Conservation (phyloP, 2,888 invertebrate species). For the Meiosimyza decipiens region DNA sequence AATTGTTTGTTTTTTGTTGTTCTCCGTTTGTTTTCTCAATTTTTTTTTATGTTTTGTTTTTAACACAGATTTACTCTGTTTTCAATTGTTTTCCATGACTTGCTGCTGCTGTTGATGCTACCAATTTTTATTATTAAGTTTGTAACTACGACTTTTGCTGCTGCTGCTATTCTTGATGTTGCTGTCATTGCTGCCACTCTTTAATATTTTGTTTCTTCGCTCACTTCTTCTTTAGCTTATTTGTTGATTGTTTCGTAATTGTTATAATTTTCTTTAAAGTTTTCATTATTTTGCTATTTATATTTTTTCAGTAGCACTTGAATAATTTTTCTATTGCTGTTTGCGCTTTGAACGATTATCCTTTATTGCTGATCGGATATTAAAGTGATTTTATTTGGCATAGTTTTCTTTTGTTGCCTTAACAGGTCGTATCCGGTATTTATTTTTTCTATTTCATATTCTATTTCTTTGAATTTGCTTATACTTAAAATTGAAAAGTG, state of each 20-base stretch:
- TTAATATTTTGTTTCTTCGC: conserved; percentile 12
- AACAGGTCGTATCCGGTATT: background rate
- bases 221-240: conserved; percentile 6
- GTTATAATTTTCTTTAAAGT: conserved; percentile 24
- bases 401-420: background rate
- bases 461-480: no score
- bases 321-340: background rate
- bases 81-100: conserved; percentile 21
- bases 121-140: background rate
- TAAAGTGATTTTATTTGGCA: background rate
- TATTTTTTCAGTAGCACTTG: conserved; percentile 15
- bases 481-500: no score
- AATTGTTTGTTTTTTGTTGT: conserved; percentile 3
- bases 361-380: background rate
- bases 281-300: conserved; percentile 7
- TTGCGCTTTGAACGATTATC: background rate
- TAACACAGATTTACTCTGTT: background rate
- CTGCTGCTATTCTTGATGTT: conserved; percentile 8
- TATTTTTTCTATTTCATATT: background rate
- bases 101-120: conserved; percentile 24
- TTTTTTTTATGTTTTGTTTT: background rate
- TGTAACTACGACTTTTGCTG: background rate
- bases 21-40: background rate
- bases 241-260: conserved; percentile 13
- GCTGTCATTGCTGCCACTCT: background rate